Conservation (phyloP, 2,888 invertebrate species). For the Leucozona laternaria region DNA sequence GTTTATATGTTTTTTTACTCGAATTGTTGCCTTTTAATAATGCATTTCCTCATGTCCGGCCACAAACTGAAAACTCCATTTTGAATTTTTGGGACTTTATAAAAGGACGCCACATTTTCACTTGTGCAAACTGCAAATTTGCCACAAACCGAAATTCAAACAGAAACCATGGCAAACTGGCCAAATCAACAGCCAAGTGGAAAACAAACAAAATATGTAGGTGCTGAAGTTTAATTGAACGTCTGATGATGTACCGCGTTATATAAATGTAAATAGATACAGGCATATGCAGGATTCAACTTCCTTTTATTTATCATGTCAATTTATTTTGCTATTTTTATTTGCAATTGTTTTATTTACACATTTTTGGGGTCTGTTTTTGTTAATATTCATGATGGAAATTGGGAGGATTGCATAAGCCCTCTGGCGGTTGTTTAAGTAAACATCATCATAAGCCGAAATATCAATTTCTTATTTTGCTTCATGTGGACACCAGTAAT, state of each 20-base stretch:
- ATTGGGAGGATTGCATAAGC: not conserved
- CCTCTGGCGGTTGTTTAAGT: conserved; percentile 1
- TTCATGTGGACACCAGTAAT: not conserved
- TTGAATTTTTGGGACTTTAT: conserved; percentile 26
- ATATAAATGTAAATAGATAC: not conserved
- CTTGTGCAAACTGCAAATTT: not conserved
- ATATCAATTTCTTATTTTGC: not conserved
- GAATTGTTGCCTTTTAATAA: conserved; percentile 43
- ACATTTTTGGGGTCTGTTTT: not conserved
- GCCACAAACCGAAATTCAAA: conserved; percentile 22
- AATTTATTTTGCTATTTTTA: conserved; percentile 4
- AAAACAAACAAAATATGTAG: conserved; percentile 38
- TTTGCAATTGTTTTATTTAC: conserved; percentile 10
- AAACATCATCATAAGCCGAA: not conserved
- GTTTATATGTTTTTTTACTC: not conserved
- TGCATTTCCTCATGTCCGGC: conserved; percentile 46
- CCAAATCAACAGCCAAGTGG: conserved; percentile 43
- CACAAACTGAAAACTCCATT: conserved; percentile 38
- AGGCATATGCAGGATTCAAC: not conserved
- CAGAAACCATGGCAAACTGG: conserved; percentile 10
- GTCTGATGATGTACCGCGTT: not conserved
- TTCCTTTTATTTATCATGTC: not conserved
- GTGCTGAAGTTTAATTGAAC: conserved; percentile 38
- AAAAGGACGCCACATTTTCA: not conserved
- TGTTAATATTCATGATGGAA: conserved; percentile 1